Evolutionary conservation across 2,113 vertebrate genomes (phyloP).

Genomic region (Hiodon alosoides): DNA sequence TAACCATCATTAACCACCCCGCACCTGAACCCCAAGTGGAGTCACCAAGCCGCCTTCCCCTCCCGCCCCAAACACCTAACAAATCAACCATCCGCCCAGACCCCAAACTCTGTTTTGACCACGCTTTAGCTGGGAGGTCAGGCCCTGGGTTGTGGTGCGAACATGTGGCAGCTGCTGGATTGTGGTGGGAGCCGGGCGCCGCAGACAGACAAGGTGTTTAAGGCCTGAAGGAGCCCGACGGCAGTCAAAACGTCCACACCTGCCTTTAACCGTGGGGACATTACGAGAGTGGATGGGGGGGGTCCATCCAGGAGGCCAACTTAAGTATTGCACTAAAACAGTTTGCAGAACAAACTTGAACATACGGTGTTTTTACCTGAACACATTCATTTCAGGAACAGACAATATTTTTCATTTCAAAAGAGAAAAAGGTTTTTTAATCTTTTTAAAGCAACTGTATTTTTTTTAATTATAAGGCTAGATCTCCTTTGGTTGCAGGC

Average conservation of each 20-base stretch:
- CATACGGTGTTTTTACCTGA: too few species aligned
- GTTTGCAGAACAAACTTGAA: too few species aligned
- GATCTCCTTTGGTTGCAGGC: slow-evolving; percentile 13
- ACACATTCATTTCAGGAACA: too few species aligned
- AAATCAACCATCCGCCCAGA: slow-evolving; percentile 30
- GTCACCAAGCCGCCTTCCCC: slow-evolving; percentile 19
- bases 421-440: too few species aligned
- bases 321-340: too few species aligned
- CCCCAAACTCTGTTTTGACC: slow-evolving; percentile 10
- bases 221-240: slow-evolving; percentile 29
- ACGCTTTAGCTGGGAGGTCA: slow-evolving; percentile 29
- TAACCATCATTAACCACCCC: too few species aligned
- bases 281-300: too few species aligned
- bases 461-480: background rate
- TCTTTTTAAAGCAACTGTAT: too few species aligned
- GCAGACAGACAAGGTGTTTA: slow-evolving; percentile 48
- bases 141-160: slow-evolving; percentile 36
- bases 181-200: slow-evolving; percentile 39
- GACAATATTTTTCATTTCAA: too few species aligned
- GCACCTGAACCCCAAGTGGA: too few species aligned
- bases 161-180: slow-evolving; percentile 58
- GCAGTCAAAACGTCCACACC: slow-evolving; percentile 25
- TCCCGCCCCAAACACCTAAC: slow-evolving; percentile 37
- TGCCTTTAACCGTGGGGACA: slow-evolving; percentile 8
- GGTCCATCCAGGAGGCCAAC: too few species aligned